Conservation (phyloP, 1,140 invertebrate species). For the Stegodyphus dumicola region DNA sequence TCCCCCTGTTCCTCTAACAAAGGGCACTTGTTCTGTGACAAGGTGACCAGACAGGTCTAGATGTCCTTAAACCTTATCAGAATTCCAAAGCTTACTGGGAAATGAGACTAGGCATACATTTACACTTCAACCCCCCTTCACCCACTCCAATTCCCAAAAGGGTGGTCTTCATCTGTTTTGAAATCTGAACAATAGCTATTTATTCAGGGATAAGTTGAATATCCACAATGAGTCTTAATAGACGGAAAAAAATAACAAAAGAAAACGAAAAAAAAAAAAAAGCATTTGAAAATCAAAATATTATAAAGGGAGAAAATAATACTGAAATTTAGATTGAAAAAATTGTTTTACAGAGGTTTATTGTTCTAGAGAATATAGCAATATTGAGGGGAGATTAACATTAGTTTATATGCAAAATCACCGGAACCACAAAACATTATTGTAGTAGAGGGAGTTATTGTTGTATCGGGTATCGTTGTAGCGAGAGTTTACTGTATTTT, state of each 20-base stretch:
- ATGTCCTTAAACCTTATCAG: slow-evolving; percentile 2
- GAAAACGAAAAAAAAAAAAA: too few species aligned
- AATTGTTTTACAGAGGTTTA: slow-evolving; percentile 4
- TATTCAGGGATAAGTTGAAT: too few species aligned
- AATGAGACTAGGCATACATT: slow-evolving; percentile 2
- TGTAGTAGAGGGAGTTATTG: slow-evolving; percentile 1
- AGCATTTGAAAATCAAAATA: too few species aligned
- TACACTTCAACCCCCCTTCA: neutral
- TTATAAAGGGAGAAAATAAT: neutral
- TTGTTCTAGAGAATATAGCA: slow-evolving; percentile 4
- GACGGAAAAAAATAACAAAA: too few species aligned
- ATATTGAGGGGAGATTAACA: neutral
- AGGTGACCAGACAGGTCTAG: neutral
- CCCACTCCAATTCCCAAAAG: too few species aligned
- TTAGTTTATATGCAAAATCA: too few species aligned
- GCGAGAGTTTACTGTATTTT: slow-evolving; percentile 6
- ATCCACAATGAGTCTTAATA: too few species aligned
- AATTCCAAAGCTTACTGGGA: slow-evolving; percentile 2
- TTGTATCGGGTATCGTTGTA: slow-evolving; percentile 6
- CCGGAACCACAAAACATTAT: neutral
- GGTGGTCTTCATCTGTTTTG: too few species aligned
- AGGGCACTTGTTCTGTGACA: neutral
- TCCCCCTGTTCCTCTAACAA: slow-evolving; percentile 8
- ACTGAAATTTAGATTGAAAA: slow-evolving; percentile 1
- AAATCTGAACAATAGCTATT: too few species aligned